Evolutionary conservation across 1,140 invertebrate genomes (phyloP).

Genomic region (Drosophila jambulina): DNA sequence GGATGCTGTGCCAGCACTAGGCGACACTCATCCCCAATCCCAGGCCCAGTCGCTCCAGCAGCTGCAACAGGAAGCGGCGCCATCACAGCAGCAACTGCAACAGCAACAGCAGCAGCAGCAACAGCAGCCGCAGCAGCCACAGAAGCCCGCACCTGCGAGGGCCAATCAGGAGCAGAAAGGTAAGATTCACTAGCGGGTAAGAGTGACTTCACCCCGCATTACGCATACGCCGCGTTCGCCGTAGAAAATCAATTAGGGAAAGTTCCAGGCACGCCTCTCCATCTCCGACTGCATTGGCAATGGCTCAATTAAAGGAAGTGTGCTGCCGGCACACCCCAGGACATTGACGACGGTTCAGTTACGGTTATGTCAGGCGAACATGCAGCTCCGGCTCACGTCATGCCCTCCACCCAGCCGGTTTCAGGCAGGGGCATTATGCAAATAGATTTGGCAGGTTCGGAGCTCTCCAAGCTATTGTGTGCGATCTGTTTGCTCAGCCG

Average conservation of each 20-base stretch:
- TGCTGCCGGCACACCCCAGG: slow-evolving; percentile 58
- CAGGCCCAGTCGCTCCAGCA: slow-evolving; percentile 35
- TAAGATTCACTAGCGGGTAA: slow-evolving; percentile 27
- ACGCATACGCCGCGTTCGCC: slow-evolving; percentile 63
- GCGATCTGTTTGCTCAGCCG: slow-evolving; percentile 56
- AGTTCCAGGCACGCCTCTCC: slow-evolving; percentile 38
- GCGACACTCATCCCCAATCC: slow-evolving; percentile 43
- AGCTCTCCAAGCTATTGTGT: not conserved
- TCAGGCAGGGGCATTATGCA: slow-evolving; percentile 52
- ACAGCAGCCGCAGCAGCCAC: slow-evolving; percentile 23
- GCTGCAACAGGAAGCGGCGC: slow-evolving; percentile 55
- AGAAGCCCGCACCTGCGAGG: slow-evolving; percentile 45
- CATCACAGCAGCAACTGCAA: slow-evolving; percentile 22
- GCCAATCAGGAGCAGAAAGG: slow-evolving; percentile 75
- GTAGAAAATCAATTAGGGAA: slow-evolving; percentile 67
- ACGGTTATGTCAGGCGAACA: slow-evolving; percentile 67
- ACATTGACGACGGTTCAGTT: slow-evolving; percentile 53
- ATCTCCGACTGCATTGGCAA: slow-evolving; percentile 34
- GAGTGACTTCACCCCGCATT: slow-evolving; percentile 55
- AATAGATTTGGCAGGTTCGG: slow-evolving; percentile 54
- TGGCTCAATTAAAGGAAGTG: slow-evolving; percentile 72
- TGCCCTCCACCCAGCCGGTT: slow-evolving; percentile 11
- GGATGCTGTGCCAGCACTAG: slow-evolving; percentile 68
- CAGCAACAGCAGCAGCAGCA: slow-evolving; percentile 30
- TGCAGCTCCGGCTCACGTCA: slow-evolving; percentile 69